phyloP scores from a whole-genome alignment of 2,888 invertebrate species.

The Neoitamus cyanurus region DNA sequence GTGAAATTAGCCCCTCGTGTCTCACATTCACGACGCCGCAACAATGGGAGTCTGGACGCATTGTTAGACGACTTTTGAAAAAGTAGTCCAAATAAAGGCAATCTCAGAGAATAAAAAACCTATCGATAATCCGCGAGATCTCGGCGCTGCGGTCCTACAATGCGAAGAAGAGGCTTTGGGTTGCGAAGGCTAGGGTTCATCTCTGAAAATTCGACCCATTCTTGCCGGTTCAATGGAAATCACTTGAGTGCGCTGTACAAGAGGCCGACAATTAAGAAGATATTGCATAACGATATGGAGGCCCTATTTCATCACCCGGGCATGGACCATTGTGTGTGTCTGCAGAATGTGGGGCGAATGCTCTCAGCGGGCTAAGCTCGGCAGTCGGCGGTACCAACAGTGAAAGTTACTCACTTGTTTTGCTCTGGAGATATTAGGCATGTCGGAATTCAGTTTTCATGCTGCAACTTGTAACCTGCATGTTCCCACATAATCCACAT shows the following conservation, averaged over 20 bases:
- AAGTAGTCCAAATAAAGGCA: not conserved
- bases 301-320: not conserved
- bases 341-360: not conserved
- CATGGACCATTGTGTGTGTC: not conserved
- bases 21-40: constrained; percentile 19
- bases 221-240: not conserved
- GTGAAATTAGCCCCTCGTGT: constrained; percentile 27
- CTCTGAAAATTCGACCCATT: not conserved
- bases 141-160: not conserved
- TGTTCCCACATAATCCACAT: not conserved
- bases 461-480: not conserved
- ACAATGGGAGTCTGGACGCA: constrained; percentile 1
- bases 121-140: constrained; percentile 21
- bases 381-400: not conserved
- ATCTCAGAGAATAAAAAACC: not conserved
- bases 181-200: not conserved
- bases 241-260: not conserved
- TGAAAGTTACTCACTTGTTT: not conserved
- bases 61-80: not conserved
- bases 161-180: not conserved
- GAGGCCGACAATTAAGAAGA: not conserved
- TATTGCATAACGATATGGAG: constrained; percentile 28
- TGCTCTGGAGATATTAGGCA: not conserved
- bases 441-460: constrained; percentile 10
- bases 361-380: not conserved